Base-by-base conservation (phyloP, 2,888 invertebrate species). In the Ceriagrion tenellum region DNA sequence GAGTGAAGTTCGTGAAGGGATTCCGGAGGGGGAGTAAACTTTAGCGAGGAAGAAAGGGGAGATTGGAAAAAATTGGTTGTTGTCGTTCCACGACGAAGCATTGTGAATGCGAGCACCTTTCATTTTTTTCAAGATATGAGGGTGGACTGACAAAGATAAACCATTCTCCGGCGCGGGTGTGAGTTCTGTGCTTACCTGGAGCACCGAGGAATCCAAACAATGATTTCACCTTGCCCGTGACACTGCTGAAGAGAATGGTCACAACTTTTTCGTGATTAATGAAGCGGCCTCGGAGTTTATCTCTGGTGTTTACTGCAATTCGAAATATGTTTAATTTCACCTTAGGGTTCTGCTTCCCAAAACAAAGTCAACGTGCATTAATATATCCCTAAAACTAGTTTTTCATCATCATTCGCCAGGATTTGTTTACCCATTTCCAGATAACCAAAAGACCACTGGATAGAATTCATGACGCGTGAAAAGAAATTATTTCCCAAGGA, bases 101-200 rank as follows among this genome's bases (percentile, higher is more conserved):
- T 81, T 81, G 3, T 26, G 13, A 81, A 81, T n/a, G 69, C 6
- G n/a, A 35, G 81, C 16, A 0, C 81, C 12, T 81, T 23, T 69
- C n/a, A 69, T 69, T 69, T 81, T 81, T 81, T 59, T 81, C n/a
- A 81, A 81, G 81, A 81, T 20, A 69, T 69, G n/a, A 69, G 26
- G n/a, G 20, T 69, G 26, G n/a, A 23, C 69, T 69, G n/a, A n/a
- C 18, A 59, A 69, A 69, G 69, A 69, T 12, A 69, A 59, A n/a
- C 69, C 10, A 69, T 69, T 69, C 69, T 12, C 12, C 12, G 20
- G 6, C 59, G 13, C 59, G 59, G 13, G 59, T 0, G 20, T 59
- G 47, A 47, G 20, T 12, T 59, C 59, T 8, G 59, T 20, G 59
- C 59, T 59, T 20, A 47, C 47, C 47, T 47, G 47, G 47, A 47